Evolutionary conservation across 2,113 vertebrate species (phyloP).

Genomic region (Elephas maximus): DNA sequence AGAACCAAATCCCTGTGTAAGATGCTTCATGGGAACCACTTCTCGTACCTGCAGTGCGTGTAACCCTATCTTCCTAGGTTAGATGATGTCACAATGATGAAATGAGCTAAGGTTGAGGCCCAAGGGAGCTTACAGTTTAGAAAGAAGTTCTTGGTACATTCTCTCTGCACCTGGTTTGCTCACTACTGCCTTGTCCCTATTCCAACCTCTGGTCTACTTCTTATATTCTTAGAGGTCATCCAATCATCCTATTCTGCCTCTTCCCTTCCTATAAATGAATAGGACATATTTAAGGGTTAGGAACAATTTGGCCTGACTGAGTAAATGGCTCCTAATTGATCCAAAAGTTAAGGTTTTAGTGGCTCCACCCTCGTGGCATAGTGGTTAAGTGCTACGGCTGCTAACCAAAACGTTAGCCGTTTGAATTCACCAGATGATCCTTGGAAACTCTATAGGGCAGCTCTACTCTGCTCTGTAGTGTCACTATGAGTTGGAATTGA

Average conservation of each 20-base stretch:
- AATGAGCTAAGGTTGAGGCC: not conserved
- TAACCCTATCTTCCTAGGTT: too few relatives aligned
- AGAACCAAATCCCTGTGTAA: not conserved
- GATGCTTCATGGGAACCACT: not conserved
- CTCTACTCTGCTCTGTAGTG: too few relatives aligned
- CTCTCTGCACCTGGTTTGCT: not conserved
- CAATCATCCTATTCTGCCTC: not conserved
- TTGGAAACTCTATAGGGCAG: too few relatives aligned
- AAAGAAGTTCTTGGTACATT: not conserved
- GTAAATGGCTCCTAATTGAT: not conserved
- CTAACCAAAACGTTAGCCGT: too few relatives aligned
- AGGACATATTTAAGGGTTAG: not conserved
- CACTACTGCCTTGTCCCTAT: not conserved
- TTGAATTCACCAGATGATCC: too few relatives aligned
- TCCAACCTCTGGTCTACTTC: not conserved
- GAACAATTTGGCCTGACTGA: not conserved
- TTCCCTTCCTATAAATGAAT: not conserved
- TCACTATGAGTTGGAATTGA: too few relatives aligned
- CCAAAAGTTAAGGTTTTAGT: not conserved
- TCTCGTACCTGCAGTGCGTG: not conserved
- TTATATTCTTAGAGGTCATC: not conserved
- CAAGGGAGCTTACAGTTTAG: not conserved
- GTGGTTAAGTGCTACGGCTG: too few relatives aligned
- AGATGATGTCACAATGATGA: not conserved
- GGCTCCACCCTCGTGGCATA: not conserved